Percentiles rank a stretch among this genome's conserved stretches.
Conservation (phyloP, 2,888 invertebrate genomes). For the Balanococcus diminutus region DNA sequence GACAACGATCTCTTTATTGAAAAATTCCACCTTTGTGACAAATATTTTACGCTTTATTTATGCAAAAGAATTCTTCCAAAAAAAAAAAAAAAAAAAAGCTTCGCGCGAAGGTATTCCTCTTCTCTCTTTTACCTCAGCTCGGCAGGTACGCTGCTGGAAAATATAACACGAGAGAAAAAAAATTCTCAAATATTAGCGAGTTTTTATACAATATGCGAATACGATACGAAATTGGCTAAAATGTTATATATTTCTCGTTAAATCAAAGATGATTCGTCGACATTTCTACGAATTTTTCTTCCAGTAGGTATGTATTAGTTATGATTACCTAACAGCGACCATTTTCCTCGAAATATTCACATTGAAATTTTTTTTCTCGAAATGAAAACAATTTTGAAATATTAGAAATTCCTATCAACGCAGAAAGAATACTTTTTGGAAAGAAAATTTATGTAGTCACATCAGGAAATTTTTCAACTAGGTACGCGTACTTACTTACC, state of each 20-base stretch:
- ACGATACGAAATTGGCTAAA: not conserved
- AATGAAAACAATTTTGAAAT: too few species aligned
- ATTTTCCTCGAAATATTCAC: too few species aligned
- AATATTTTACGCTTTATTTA: slow-evolving; percentile 46
- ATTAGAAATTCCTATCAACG: too few species aligned
- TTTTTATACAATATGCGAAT: not conserved
- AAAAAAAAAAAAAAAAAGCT: not conserved
- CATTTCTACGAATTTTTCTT: too few species aligned
- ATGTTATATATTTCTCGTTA: not conserved
- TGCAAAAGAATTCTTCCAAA: slow-evolving; percentile 20
- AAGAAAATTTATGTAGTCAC: too few species aligned
- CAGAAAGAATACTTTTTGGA: too few species aligned
- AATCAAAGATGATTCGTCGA: too few species aligned
- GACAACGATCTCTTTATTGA: slow-evolving; percentile 47
- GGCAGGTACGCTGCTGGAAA: not conserved
- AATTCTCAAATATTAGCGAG: not conserved
- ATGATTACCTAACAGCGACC: too few species aligned
- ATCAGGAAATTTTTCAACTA: too few species aligned
- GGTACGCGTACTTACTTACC: too few species aligned
- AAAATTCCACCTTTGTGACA: slow-evolving; percentile 49
- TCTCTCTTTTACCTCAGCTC: not conserved
- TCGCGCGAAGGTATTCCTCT: slow-evolving; percentile 16
- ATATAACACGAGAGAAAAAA: not conserved
- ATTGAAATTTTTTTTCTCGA: too few species aligned
- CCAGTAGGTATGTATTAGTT: too few species aligned